Percentiles rank a stretch among this genome's conserved stretches.
Conservation (phyloP, 2,888 invertebrate genomes). For the Quadroppia sp. region DNA sequence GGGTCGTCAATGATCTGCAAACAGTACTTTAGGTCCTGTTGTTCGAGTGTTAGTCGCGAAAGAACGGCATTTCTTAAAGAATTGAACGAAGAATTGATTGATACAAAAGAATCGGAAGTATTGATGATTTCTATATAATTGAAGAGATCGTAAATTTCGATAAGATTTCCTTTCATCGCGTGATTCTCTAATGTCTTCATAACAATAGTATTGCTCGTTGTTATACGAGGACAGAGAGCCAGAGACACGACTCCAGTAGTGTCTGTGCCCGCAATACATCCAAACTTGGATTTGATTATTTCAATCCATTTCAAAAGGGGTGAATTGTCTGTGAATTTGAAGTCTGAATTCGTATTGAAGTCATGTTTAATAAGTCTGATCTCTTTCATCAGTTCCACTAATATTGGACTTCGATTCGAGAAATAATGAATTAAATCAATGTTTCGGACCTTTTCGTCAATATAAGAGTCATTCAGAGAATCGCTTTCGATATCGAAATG, state of each 20-base stretch:
- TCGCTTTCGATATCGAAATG: conserved; percentile 39
- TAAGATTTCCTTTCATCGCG: conserved; percentile 26
- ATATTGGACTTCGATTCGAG: conserved; percentile 37
- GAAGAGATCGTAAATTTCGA: conserved; percentile 39
- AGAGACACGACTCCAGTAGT: conserved; percentile 25
- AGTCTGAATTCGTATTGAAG: background rate
- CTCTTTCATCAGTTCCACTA: conserved; percentile 41
- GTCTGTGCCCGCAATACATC: conserved; percentile 16
- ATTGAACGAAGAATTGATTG: conserved; percentile 36
- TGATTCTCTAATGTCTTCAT: conserved; percentile 42
- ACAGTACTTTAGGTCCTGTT: conserved; percentile 41
- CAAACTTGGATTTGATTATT: conserved; percentile 35
- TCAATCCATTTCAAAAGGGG: conserved; percentile 39
- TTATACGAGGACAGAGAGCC: conserved; percentile 41
- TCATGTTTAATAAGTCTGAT: conserved; percentile 37
- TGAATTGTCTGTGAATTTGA: conserved; percentile 27
- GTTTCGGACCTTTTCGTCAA: conserved; percentile 27
- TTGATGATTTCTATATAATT: conserved; percentile 32
- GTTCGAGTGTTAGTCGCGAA: conserved; percentile 38
- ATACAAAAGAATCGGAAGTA: background rate
- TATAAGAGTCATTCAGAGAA: background rate
- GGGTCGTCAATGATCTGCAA: conserved; percentile 40
- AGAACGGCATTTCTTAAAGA: conserved; percentile 41
- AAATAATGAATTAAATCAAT: conserved; percentile 42
- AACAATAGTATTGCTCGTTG: conserved; percentile 32